Base-by-base conservation (phyloP, 2,888 invertebrate species). In the Eupeodes latifasciatus region DNA sequence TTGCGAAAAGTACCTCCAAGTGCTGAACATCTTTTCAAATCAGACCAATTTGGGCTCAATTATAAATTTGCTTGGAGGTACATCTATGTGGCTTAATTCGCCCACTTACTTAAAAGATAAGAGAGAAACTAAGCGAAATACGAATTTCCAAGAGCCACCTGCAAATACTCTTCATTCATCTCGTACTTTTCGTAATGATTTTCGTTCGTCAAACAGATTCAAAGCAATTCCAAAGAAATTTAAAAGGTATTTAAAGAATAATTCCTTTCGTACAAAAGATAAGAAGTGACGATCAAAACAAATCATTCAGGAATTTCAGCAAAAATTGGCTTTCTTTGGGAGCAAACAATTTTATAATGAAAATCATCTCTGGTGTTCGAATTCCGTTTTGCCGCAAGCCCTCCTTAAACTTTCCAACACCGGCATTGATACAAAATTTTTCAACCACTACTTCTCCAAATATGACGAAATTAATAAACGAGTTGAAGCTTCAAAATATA, bases 271-370 rank as follows among this genome's bases (percentile, higher is more conserved):
- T 27, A 12, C 66, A 47, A 66, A 27, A 66, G 66, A 66, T 40
- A 66, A 66, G 14, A 19, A 66, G 14, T 27, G 62, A 62, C 40
- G 4, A 62, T 44, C 44, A 6, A 62, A 62, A 44, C 44, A n/a
- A 62, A 16, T 44, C 16, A 9, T 62, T 40, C 61, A 61, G 40
- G 61, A 61, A 40, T 66, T 44, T 57, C 76, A 53, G 40, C n/a
- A 12, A 2, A 64, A 47, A 64, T 16, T 55, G 66, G 77, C 36
- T 47, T 9, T 66, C 47, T 36, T 16, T 77, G 40, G 77, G 77
- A 16, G 77, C 57, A 44, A 77, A 66, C 66, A 49, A 57, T 67
- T 77, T 77, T 67, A 67, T 77, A 59, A 55, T 64, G 51, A 75
- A 75, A 40, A 55, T 51, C 51, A 62, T 75, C 16, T 49, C 61